Percentiles rank a stretch among this genome's conserved stretches.
Evolutionary conservation across 2,888 invertebrate species (phyloP).

Genomic region (Torymus aiolomorphi): DNA sequence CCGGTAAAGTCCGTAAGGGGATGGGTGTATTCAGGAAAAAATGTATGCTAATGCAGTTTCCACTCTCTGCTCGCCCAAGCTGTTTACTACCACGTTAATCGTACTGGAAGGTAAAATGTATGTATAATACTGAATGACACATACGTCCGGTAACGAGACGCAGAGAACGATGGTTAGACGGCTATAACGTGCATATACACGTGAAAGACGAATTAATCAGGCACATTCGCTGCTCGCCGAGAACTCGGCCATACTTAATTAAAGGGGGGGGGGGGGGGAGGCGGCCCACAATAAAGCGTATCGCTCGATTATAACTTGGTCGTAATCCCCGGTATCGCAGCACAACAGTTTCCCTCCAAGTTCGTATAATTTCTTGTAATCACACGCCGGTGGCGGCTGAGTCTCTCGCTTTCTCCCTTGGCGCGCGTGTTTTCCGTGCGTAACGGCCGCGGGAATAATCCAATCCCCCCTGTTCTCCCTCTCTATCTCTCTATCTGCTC

Average conservation of each 20-base stretch:
- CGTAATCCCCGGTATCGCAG: conserved; percentile 34
- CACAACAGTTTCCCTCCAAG: conserved; percentile 39
- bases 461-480: background rate
- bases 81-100: no score
- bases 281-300: conserved; percentile 42
- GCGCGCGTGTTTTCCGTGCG: conserved; percentile 12
- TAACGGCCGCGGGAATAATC: conserved; percentile 15
- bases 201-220: conserved; percentile 32
- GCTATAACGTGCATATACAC: background rate
- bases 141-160: background rate
- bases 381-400: background rate
- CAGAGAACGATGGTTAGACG: background rate
- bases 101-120: no score
- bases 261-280: background rate
- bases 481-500: no score
- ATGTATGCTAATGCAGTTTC: no score
- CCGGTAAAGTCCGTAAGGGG: no score
- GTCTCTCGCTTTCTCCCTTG: background rate
- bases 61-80: no score
- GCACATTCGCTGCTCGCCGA: no score
- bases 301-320: conserved; percentile 46
- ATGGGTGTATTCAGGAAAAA: no score
- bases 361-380: conserved; percentile 48
- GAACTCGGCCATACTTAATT: conserved; percentile 35
- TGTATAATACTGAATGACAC: no score